Evolutionary conservation across 2,888 invertebrate species (phyloP).

Genomic region (Coecobrya sp.): DNA sequence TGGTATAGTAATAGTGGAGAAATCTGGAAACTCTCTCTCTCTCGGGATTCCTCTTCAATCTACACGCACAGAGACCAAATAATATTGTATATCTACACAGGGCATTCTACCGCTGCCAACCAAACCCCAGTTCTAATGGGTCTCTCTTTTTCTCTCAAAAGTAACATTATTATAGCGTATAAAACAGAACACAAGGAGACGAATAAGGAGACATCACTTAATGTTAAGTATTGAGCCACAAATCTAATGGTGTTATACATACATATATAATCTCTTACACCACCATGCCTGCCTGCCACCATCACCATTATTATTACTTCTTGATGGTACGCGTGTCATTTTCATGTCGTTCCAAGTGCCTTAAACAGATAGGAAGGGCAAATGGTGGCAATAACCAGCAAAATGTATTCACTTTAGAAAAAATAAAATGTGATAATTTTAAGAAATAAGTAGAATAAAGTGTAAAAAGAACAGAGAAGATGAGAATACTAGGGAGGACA

Average conservation of each 20-base stretch:
- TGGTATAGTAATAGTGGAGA: slow-evolving; percentile 66
- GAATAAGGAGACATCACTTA: not conserved
- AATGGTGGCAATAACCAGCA: slow-evolving; percentile 73
- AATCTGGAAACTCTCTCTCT: slow-evolving; percentile 78
- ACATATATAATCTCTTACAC: slow-evolving; percentile 9
- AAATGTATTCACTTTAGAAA: slow-evolving; percentile 71
- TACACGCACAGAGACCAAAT: slow-evolving; percentile 9
- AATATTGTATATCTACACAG: not conserved
- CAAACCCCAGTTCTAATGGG: slow-evolving; percentile 54
- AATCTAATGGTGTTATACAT: not conserved
- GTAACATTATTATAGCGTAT: slow-evolving; percentile 18
- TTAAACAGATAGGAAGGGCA: slow-evolving; percentile 69
- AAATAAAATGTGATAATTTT: slow-evolving; percentile 76
- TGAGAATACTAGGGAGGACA: not conserved
- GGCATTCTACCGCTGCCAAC: not conserved
- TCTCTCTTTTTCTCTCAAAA: slow-evolving; percentile 16
- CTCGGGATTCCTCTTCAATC: slow-evolving; percentile 69
- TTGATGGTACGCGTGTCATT: slow-evolving; percentile 80
- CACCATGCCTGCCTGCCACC: slow-evolving; percentile 35
- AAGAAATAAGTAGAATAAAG: slow-evolving; percentile 45
- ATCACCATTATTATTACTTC: slow-evolving; percentile 73
- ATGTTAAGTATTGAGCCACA: not conserved
- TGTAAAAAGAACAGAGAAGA: slow-evolving; percentile 26
- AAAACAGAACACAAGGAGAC: not conserved
- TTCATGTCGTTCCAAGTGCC: slow-evolving; percentile 74